These are phyloP conservation scores for Acrossocheilus fasciatus DNA, from an alignment of 2,797 vertebrate species.

Conservation along the genomic window DNA sequence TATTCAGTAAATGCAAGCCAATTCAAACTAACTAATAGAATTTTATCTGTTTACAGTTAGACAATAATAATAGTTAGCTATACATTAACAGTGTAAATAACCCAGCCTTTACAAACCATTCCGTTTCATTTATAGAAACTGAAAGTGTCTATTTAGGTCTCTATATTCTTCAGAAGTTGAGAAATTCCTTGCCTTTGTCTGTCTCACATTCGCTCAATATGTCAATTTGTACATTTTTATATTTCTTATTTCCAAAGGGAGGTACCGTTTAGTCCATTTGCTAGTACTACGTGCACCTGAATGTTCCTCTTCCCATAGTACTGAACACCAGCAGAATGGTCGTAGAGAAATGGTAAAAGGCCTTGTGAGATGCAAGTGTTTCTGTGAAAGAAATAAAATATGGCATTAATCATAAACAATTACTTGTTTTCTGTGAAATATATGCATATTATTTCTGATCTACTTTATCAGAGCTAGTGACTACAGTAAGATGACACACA, in stretches of 20 bases:
- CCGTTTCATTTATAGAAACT: slow-evolving; percentile 13
- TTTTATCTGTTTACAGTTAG: slow-evolving; percentile 27
- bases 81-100: slow-evolving; percentile 37
- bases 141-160: slow-evolving; percentile 12
- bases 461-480: background rate
- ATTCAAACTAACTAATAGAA: slow-evolving; percentile 75
- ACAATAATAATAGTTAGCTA: slow-evolving; percentile 33
- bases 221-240: slow-evolving; percentile 74
- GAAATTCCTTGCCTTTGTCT: slow-evolving; percentile 24
- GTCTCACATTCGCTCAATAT: slow-evolving; percentile 55
- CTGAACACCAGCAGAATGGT: slow-evolving; percentile 40
- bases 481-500: background rate
- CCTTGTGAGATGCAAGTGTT: slow-evolving; percentile 34
- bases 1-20: slow-evolving; percentile 61
- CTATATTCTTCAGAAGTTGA: background rate
- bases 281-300: slow-evolving; percentile 26
- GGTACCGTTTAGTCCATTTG: slow-evolving; percentile 44
- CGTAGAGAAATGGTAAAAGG: slow-evolving; percentile 45
- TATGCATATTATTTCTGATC: background rate
- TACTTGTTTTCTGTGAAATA: slow-evolving; percentile 21
- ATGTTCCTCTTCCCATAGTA: slow-evolving; percentile 26
- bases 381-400: slow-evolving; percentile 58
- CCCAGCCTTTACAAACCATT: slow-evolving; percentile 59
- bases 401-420: slow-evolving; percentile 37
- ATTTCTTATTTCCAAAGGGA: slow-evolving; percentile 47